Evolutionary conservation across 2,797 vertebrate species (phyloP), one percentile per base, ranked within the genome.

Genomic region (Emydoidea blandingii): DNA sequence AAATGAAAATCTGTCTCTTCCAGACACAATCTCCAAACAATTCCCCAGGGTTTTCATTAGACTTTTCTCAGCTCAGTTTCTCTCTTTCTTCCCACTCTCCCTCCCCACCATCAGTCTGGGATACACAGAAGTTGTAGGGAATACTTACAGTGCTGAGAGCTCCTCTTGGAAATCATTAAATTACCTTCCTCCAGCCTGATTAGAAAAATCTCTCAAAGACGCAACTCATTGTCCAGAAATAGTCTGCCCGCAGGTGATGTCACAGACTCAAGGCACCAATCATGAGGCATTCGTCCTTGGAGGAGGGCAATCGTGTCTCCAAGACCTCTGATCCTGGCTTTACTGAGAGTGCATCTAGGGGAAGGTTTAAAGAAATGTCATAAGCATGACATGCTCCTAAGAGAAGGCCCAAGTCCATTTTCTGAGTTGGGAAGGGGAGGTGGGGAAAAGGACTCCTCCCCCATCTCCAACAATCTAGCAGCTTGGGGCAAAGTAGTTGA

Each of bases 191-290:
- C 84, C 86, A 82, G 54, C 18, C 6, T 89, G 80, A 0, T 52
- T 47, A 84, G 92, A 91, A 96, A 89, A 86, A 74, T 83, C 76
- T 88, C 88, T 97, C 85, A 87, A 96, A 89, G 56, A 85, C 65
- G 72, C 85, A 72, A 83, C 86, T 95, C 95, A 92, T 97, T 87
- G 93, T 87, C 57, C 83, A 95, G 84, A 97, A 98, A 98, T 98
- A 97, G 92, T 68, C 92, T 93, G 68, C 88, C 29, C 74, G 29
- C 72, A 86, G 93, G 89, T 98, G 97, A 94, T 72, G 79, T 96
- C 96, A 92, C 37, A 91, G 89, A 86, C 83, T 93, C 83, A 94
- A 59, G 94, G n/a, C 11, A 50, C 52, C 82, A 89, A 41, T 65
- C 0, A 5, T 76, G 92, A 91, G 89, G 15, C 47, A 83, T 52